Evolutionary conservation across 1,140 invertebrate species (phyloP).

Genomic region (Ruditapes philippinarum): DNA sequence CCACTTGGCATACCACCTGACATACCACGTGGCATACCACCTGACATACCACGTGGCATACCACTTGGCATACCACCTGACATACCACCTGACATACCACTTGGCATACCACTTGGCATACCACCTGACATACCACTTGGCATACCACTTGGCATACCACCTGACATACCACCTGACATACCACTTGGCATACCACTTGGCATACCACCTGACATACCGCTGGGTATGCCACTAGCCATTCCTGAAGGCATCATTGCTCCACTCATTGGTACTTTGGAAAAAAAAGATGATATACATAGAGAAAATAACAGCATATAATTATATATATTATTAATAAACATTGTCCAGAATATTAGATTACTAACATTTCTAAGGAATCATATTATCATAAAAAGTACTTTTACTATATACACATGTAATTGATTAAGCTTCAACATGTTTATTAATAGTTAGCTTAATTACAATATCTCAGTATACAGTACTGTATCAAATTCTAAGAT

Average conservation of each 20-base stretch:
- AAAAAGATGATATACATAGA: too few relatives aligned
- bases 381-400: too few relatives aligned
- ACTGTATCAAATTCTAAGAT: too few relatives aligned
- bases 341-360: too few relatives aligned
- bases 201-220: background rate
- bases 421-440: too few relatives aligned
- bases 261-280: background rate
- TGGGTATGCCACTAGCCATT: background rate
- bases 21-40: background rate
- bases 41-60: background rate
- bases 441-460: too few relatives aligned
- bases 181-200: background rate
- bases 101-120: background rate
- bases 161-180: background rate
- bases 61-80: background rate
- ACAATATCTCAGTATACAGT: too few relatives aligned
- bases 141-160: too few relatives aligned
- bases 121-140: background rate
- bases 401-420: too few relatives aligned
- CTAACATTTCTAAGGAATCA: too few relatives aligned
- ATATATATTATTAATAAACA: too few relatives aligned
- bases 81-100: background rate
- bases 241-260: conserved; percentile 1
- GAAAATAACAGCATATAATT: too few relatives aligned
- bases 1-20: background rate